Evolutionary conservation across 2,888 invertebrate genomes (phyloP).

Genomic region (Tethea ocularis): DNA sequence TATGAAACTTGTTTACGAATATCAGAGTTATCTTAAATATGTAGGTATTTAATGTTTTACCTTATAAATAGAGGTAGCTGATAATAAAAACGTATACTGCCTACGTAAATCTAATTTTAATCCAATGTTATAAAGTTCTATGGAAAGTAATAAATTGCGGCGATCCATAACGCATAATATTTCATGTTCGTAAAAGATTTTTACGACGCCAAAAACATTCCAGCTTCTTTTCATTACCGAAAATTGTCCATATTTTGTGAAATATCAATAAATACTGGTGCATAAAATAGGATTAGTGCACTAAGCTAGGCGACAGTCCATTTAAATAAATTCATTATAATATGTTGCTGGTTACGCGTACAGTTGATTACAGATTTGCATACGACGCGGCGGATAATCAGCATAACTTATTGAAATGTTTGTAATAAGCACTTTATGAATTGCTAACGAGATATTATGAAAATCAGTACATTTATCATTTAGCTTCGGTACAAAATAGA

Average conservation of each 20-base stretch:
- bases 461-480: background rate
- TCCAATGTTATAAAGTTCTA: slow-evolving; percentile 50
- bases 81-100: slow-evolving; percentile 14
- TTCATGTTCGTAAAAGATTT: slow-evolving; percentile 65
- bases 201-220: slow-evolving; percentile 64
- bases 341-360: slow-evolving; percentile 7
- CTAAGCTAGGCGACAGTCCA: slow-evolving; percentile 1
- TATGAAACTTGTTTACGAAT: background rate
- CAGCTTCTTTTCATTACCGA: slow-evolving; percentile 49
- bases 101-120: slow-evolving; percentile 37
- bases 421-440: background rate
- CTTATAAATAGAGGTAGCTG: background rate
- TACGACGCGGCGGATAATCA: slow-evolving; percentile 22
- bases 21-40: too few relatives aligned
- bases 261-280: slow-evolving; percentile 44
- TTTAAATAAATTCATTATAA: slow-evolving; percentile 13
- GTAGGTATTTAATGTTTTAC: background rate
- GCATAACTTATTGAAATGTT: slow-evolving; percentile 7
- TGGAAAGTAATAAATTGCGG: slow-evolving; percentile 67
- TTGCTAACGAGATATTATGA: background rate
- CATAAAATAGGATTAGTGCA: slow-evolving; percentile 8
- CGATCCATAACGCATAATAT: slow-evolving; percentile 58
- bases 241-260: slow-evolving; percentile 49
- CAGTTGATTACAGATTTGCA: slow-evolving; percentile 27
- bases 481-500: background rate